Base-by-base conservation (phyloP, 2,113 vertebrate species). In the Hoplias malabaricus region DNA sequence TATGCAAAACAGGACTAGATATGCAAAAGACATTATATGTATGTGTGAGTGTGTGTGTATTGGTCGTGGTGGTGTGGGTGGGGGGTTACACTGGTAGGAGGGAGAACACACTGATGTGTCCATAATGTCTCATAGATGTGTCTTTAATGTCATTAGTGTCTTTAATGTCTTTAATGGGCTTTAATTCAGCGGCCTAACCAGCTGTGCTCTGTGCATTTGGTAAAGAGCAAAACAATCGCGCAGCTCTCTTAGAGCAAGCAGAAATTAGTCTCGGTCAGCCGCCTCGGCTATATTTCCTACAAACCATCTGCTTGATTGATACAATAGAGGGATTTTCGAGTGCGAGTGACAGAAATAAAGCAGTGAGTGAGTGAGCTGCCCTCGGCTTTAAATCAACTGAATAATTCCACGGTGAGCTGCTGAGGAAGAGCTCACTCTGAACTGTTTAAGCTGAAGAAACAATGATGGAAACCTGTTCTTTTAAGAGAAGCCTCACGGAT, bases 261-360 rank as follows among this genome's bases (percentile, higher is more conserved):
- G 93, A 96, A 96, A 98, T 98, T 98, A 96, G 97, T 98, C 96
- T 95, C 96, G 94, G 95, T 96, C 94, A 95, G 90, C 77, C 86
- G 93, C 95, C 95, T 93, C 94, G 94, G 91, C 94, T 95, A 93
- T 94, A 93, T 95, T 96, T 95, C 94, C 94, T 96, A 93, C 93
- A 93, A 95, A 96, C 95, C 97, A 98, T 98, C 97, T 98, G 97
- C 96, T 95, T 94, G 93, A 95, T 95, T 96, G 93, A 89, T 93
- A 98, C 96, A 98, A 98, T 92, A 94, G 95, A 95, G 92, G 96
- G 97, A 98, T 98, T 98, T 98, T 94, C 93, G 75, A 74, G 31
- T 76, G 40, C 79, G 68, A 79, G 81, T 88, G 85, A 82, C 42
- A 83, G 83, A 88, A 88, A 92, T 91, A 92, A 90, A 93, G 91